Evolutionary conservation across 2,888 invertebrate genomes (phyloP).

Genomic region (Orthosia gracilis): DNA sequence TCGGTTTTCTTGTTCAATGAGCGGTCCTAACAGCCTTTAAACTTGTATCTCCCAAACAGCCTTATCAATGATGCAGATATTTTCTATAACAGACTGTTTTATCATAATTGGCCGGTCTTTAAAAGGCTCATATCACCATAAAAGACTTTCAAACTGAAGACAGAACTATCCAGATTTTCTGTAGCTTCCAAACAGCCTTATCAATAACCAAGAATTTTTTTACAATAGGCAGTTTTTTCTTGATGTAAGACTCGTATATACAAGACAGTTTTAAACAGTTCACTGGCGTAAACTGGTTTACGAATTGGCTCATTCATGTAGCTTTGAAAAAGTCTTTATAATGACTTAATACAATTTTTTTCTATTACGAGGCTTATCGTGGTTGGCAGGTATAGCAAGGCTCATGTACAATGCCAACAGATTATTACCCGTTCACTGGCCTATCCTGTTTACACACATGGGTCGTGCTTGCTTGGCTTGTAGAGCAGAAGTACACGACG

Average conservation of each 20-base stretch:
- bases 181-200: not conserved
- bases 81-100: not conserved
- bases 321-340: constrained; percentile 7
- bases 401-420: not conserved
- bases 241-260: not conserved
- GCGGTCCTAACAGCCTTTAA: too few relatives aligned
- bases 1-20: too few relatives aligned
- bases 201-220: not conserved
- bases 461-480: constrained; percentile 41
- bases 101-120: not conserved
- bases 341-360: not conserved
- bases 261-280: not conserved
- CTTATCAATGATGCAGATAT: not conserved
- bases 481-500: constrained; percentile 32
- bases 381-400: constrained; percentile 8
- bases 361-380: not conserved
- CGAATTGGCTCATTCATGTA: not conserved
- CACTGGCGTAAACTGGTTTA: not conserved
- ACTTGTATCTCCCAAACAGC: too few relatives aligned
- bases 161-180: not conserved
- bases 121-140: not conserved
- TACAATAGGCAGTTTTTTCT: not conserved
- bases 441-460: constrained; percentile 22
- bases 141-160: not conserved
- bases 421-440: constrained; percentile 8